Conservation (phyloP, 1,140 invertebrate genomes). For the Drosophila bifasciata region DNA sequence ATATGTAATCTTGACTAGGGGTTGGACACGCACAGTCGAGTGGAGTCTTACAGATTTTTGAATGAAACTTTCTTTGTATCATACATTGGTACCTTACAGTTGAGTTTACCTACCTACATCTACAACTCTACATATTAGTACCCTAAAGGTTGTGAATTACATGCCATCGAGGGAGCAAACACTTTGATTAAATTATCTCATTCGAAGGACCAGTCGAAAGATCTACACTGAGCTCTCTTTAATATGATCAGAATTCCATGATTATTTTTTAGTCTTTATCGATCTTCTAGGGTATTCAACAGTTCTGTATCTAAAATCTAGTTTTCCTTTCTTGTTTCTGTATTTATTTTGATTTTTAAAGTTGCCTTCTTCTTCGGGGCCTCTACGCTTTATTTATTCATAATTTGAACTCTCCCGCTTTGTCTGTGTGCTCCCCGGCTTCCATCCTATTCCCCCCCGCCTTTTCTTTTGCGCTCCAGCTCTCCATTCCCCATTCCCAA, state of each 20-base stretch:
- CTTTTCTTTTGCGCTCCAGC: neutral
- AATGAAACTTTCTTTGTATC: too few species aligned
- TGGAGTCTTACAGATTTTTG: too few species aligned
- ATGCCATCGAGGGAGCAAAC: too few species aligned
- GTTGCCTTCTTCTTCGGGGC: constrained; percentile 30
- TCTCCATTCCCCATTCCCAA: neutral
- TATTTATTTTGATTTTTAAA: constrained; percentile 72
- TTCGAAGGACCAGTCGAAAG: too few species aligned
- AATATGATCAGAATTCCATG: too few species aligned
- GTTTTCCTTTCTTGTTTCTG: constrained; percentile 43
- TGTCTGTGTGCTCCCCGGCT: constrained; percentile 8
- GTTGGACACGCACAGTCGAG: neutral
- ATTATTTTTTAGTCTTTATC: too few species aligned
- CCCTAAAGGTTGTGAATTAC: too few species aligned
- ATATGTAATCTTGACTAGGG: too few species aligned
- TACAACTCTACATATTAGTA: too few species aligned
- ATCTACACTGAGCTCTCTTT: neutral
- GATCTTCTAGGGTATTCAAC: constrained; percentile 1
- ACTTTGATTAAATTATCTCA: neutral
- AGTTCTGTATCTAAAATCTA: neutral
- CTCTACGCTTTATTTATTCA: constrained; percentile 71
- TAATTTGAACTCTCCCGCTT: constrained; percentile 64
- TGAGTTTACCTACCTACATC: too few species aligned
- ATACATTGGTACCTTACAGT: too few species aligned
- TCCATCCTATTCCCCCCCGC: neutral